Conservation (phyloP, 2,113 vertebrate genomes). For the Perca schrenkii region DNA sequence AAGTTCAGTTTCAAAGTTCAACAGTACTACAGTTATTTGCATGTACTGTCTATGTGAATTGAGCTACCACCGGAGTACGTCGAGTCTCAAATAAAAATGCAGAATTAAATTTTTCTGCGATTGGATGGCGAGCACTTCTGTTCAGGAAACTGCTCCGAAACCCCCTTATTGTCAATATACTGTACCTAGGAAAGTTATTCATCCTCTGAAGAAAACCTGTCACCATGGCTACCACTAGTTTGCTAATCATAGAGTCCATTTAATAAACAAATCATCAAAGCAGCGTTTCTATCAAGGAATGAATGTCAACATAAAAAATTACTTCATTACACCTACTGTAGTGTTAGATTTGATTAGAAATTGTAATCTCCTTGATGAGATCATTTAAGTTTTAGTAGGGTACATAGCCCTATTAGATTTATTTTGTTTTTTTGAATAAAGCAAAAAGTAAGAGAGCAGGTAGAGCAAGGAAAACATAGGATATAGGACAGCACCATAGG, state of each 20-base stretch:
- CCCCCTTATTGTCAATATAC: no score
- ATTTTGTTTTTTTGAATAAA: constrained; percentile 3
- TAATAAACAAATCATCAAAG: constrained; percentile 26
- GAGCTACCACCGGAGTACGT: no score
- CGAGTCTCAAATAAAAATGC: no score
- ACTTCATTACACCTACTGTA: constrained; percentile 29
- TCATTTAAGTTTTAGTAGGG: not conserved
- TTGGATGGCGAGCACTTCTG: no score
- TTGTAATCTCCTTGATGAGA: constrained; percentile 12
- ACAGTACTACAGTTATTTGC: no score
- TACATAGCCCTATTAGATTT: not conserved
- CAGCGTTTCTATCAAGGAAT: constrained; percentile 1
- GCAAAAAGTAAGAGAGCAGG: not conserved
- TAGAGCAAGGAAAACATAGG: not conserved
- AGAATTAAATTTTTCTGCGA: no score
- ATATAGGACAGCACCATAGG: no score
- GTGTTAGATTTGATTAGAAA: constrained; percentile 24
- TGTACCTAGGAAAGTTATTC: no score
- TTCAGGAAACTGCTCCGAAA: no score
- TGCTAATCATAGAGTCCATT: constrained; percentile 27
- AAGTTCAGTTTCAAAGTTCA: no score
- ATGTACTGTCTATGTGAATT: no score
- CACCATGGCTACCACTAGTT: constrained; percentile 31
- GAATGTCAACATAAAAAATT: constrained; percentile 11
- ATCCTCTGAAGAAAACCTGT: constrained; percentile 6